Base-by-base conservation (phyloP, 2,888 invertebrate species). In the Laspeyria flexula region DNA sequence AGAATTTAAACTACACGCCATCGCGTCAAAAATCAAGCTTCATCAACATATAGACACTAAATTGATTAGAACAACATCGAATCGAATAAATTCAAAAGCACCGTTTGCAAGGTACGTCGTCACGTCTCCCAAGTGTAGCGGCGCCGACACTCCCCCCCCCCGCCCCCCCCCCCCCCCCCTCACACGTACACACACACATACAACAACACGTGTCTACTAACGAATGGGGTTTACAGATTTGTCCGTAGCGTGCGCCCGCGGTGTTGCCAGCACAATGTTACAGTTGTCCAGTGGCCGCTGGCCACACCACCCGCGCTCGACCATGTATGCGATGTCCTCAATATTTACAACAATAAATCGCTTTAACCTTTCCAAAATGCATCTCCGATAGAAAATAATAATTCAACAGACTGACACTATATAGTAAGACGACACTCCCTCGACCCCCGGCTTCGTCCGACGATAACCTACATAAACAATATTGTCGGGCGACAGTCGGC, bases 151-250 rank as follows among this genome's bases (percentile, higher is more conserved):
- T 41, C 35, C 46, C 52, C 38, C 35, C 12, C 47, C 39, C 29
- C 25, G 7, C 7, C 1, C 25, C 7, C 4, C 33, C 41, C 56
- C 55, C 48, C 59, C 43, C 43, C 41, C 12, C 45, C 57, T n/a
- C 35, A 23, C 61, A 21, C 52, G 25, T 55, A 43, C 60, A 30
- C 61, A 47, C 58, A 45, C 63, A 44, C 49, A 31, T 49, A 53
- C 63, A 30, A 0, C 1, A 11, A 69, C 69, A 71, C 75, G 61
- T n/a, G n/a, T n/a, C 75, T 74, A 77, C 75, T 78, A 76, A 72
- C 75, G 72, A 81, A 79, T 86, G 88, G 88, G 88, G 88, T 86
- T 86, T 82, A 77, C 79, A 57, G 65, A 74, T 67, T 65, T 62
- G 72, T 60, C 68, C 71, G 71, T 55, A 52, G 50, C 51, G 38